Evolutionary conservation across 1,140 invertebrate species (phyloP).

Genomic region (Lepidurus packardi): DNA sequence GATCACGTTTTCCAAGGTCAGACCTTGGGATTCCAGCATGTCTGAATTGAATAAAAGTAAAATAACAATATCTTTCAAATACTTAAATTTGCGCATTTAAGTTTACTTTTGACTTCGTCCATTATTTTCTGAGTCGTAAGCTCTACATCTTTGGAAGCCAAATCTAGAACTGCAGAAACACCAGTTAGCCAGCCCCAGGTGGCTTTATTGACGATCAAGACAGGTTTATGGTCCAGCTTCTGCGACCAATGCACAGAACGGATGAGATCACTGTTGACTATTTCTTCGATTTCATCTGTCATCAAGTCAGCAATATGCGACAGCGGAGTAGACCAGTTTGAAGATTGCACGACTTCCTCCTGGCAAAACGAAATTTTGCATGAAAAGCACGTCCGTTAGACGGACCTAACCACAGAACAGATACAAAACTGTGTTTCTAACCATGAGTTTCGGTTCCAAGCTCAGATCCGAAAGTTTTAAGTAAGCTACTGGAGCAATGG

Average conservation of each 20-base stretch:
- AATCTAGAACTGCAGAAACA: neutral
- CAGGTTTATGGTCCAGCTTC: neutral
- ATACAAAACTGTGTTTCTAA: neutral
- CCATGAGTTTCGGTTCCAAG: neutral
- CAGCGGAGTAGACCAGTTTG: constrained; percentile 22
- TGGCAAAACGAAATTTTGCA: neutral
- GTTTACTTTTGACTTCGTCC: neutral
- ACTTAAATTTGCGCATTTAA: neutral
- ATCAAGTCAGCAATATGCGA: constrained; percentile 27
- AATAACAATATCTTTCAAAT: neutral
- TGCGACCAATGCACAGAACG: neutral
- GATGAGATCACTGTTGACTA: neutral
- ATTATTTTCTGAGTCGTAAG: neutral
- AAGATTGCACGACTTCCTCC: constrained; percentile 31
- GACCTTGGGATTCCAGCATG: constrained; percentile 38
- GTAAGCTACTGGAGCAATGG: constrained; percentile 87
- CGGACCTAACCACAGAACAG: neutral
- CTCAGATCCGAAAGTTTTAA: constrained; percentile 73
- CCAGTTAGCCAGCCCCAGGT: neutral
- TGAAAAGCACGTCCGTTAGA: neutral
- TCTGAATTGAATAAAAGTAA: constrained; percentile 37
- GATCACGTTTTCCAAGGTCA: constrained; percentile 60
- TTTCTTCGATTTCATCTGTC: neutral
- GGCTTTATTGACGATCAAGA: neutral
- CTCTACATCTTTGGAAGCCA: neutral